Conservation (phyloP, 2,113 vertebrate species). For the Mohoua ochrocephala region DNA sequence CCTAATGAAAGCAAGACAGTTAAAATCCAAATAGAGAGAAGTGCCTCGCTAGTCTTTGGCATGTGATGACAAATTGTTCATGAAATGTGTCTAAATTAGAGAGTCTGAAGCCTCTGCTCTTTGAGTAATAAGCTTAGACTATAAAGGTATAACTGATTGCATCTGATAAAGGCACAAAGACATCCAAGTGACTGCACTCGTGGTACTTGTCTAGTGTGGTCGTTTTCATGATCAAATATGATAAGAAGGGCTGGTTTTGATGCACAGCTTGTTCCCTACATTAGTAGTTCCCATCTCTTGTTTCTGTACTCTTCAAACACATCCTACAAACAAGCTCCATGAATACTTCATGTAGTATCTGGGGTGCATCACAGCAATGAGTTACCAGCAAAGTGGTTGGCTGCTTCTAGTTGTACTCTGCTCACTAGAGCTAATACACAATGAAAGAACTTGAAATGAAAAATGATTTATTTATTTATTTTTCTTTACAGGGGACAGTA, state of each 20-base stretch:
- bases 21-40: neutral
- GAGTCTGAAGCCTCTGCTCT: neutral
- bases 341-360: conserved; percentile 3
- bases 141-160: neutral
- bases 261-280: neutral
- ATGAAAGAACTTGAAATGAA: neutral
- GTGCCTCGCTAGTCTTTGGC: neutral
- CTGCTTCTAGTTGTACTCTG: neutral
- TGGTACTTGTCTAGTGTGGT: neutral
- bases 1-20: neutral
- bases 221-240: neutral
- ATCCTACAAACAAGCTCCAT: neutral
- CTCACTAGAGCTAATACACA: neutral
- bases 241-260: neutral
- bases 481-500: conserved; percentile 85
- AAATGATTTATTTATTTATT: neutral
- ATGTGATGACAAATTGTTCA: neutral
- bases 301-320: neutral
- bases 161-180: neutral
- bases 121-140: neutral
- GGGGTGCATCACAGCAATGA: neutral
- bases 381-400: neutral
- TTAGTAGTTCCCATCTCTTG: neutral
- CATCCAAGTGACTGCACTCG: neutral
- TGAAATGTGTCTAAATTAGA: neutral